Evolutionary conservation across 2,888 invertebrate species (phyloP).

Genomic region (Aquatica leii): DNA sequence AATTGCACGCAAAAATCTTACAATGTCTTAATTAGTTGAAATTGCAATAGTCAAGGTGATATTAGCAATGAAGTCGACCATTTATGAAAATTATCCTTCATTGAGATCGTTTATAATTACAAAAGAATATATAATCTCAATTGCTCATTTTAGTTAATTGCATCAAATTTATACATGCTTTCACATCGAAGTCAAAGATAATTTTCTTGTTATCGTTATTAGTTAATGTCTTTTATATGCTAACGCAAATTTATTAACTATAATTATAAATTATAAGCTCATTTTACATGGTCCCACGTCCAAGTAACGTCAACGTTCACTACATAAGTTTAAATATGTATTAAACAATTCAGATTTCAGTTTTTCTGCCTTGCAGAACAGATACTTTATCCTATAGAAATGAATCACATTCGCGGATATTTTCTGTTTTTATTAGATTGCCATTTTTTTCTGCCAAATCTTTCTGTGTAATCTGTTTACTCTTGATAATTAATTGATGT

Average conservation of each 20-base stretch:
- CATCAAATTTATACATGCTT: slow-evolving; percentile 28
- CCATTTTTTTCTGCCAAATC: slow-evolving; percentile 20
- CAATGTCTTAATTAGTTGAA: slow-evolving; percentile 18
- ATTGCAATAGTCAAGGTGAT: slow-evolving; percentile 18
- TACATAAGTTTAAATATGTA: not conserved
- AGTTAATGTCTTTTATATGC: slow-evolving; percentile 20
- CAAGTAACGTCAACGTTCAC: not conserved
- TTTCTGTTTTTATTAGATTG: too few species aligned
- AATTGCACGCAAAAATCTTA: too few species aligned
- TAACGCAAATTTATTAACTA: slow-evolving; percentile 13
- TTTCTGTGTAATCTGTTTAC: slow-evolving; percentile 32
- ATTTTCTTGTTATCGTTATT: slow-evolving; percentile 27
- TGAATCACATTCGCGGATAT: too few species aligned
- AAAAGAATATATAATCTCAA: not conserved
- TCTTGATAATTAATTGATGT: slow-evolving; percentile 35
- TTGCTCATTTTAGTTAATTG: slow-evolving; percentile 13
- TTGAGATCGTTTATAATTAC: not conserved
- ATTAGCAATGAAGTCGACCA: not conserved
- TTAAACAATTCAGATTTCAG: not conserved
- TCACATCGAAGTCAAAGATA: slow-evolving; percentile 20
- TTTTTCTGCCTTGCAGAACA: not conserved
- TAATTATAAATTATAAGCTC: slow-evolving; percentile 22
- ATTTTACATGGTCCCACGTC: slow-evolving; percentile 5
- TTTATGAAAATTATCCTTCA: not conserved
- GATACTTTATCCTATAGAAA: not conserved